A percentile compares a stretch with the other conserved stretches of the same genome.
phyloP scores from a whole-genome alignment of 2,797 vertebrate species.

The Harpagifer antarcticus region DNA sequence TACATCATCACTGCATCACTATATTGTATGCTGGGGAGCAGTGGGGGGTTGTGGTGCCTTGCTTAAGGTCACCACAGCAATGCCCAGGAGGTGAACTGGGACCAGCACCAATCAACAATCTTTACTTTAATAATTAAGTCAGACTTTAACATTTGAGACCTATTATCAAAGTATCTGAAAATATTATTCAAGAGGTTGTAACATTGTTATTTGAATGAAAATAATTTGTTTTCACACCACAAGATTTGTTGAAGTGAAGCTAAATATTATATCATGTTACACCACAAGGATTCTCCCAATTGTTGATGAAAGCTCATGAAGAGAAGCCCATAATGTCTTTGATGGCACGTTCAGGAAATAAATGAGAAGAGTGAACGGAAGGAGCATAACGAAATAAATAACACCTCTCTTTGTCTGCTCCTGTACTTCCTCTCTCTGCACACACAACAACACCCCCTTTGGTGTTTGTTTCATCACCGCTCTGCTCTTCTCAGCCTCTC shows the following conservation, averaged over 20 bases:
- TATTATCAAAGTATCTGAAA: not conserved
- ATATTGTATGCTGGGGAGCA: too few relatives aligned
- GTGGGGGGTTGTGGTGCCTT: too few relatives aligned
- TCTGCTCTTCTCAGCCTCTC: not conserved
- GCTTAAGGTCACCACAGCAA: too few relatives aligned
- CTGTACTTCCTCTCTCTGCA: not conserved
- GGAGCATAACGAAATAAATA: conserved; percentile 8
- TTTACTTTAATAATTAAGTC: too few relatives aligned
- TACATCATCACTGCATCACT: too few relatives aligned
- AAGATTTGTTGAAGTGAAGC: not conserved
- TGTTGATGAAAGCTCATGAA: not conserved
- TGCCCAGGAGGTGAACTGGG: too few relatives aligned
- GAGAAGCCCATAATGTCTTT: conserved; percentile 1
- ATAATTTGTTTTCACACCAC: not conserved
- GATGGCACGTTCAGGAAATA: not conserved
- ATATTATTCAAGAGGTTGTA: conserved; percentile 3
- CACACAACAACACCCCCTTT: conserved; percentile 19
- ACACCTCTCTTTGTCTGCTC: conserved; percentile 12
- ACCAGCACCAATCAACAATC: too few relatives aligned
- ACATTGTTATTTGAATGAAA: conserved; percentile 3
- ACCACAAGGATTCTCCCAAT: not conserved
- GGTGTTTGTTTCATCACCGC: conserved; percentile 14
- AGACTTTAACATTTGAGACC: too few relatives aligned
- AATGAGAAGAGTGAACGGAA: conserved; percentile 12
- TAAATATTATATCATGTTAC: not conserved